Base-by-base conservation (phyloP, 2,888 invertebrate genomes). In the Platerodrilus igneus region DNA sequence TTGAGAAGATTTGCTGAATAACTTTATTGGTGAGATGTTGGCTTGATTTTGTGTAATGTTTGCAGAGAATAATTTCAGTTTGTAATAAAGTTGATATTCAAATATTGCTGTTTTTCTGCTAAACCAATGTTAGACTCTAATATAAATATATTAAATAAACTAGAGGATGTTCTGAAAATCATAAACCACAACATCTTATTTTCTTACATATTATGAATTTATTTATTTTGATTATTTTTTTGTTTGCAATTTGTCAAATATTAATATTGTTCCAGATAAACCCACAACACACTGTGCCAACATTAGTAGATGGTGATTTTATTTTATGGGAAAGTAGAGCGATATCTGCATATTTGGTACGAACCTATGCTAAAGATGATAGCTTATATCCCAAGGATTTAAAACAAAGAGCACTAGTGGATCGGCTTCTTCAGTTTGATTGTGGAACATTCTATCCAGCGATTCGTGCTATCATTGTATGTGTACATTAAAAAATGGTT, bases 241-340 rank as follows among this genome's bases (percentile, higher is more conserved):
- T 27, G 7, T 23, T 17, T 17, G 25, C 5, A 41, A 11, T 7
- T 18, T 18, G 51, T 2, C 26, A 15, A 5, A n/a, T 29, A 32
- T 33, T 32, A n/a, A 11, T 28, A 40, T 45, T 39, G 41, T 46
- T 73, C 27, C 70, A 77, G 67, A 70, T 79, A 26, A 81, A 81
- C 61, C 80, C 80, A 3, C 81, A 81, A 56, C 81, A 82, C 59
- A 75, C 75, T 41, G 67, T 84, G 3, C 83, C 83, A 5, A 82
- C 83, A 5, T 66, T 84, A 38, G 76, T 78, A 14, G 83, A 83
- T 58, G 73, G 77, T 39, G 81, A 79, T 7, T 79, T 81, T 56
- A 60, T 73, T 8, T 47, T 83, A 29, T 82, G 81, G 79, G 83
- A 83, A 60, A 80, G 81, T 51, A 73, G 78, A 20, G 81, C 81